Evolutionary conservation across 1,140 invertebrate species (phyloP).

Genomic region (Chrysopa pallens): DNA sequence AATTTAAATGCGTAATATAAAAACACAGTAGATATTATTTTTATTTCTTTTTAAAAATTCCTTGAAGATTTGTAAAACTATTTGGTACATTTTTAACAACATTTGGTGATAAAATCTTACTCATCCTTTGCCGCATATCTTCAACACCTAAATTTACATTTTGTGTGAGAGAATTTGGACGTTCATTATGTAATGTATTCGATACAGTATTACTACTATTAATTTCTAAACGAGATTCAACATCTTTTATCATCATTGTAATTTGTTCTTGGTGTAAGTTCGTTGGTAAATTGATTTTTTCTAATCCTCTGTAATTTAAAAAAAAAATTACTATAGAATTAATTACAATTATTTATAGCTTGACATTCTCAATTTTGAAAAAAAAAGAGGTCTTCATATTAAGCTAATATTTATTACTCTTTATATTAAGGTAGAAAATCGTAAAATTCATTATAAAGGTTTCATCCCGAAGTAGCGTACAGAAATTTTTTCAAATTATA

Average conservation of each 20-base stretch:
- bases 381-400: too few relatives aligned
- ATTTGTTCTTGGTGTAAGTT: slow-evolving; percentile 25
- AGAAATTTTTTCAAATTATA: too few relatives aligned
- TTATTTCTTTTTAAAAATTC: slow-evolving; percentile 20
- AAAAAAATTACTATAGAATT: too few relatives aligned
- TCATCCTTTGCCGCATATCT: slow-evolving; percentile 37
- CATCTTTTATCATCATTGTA: slow-evolving; percentile 28
- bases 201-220: slow-evolving; percentile 1
- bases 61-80: slow-evolving; percentile 14
- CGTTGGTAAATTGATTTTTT: too few relatives aligned
- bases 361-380: too few relatives aligned
- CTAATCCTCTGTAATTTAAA: too few relatives aligned
- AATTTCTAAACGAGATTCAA: slow-evolving; percentile 24
- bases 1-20: background rate
- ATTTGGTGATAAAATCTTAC: slow-evolving; percentile 37
- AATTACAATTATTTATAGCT: too few relatives aligned
- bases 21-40: background rate
- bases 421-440: too few relatives aligned
- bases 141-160: slow-evolving; percentile 38
- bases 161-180: slow-evolving; percentile 8
- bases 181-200: slow-evolving; percentile 2
- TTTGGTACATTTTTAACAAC: slow-evolving; percentile 12
- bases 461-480: too few relatives aligned
- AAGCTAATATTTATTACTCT: too few relatives aligned
- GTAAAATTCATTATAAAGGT: too few relatives aligned